Evolutionary conservation across 2,113 vertebrate genomes (phyloP).

Genomic region (Sceloporus undulatus): DNA sequence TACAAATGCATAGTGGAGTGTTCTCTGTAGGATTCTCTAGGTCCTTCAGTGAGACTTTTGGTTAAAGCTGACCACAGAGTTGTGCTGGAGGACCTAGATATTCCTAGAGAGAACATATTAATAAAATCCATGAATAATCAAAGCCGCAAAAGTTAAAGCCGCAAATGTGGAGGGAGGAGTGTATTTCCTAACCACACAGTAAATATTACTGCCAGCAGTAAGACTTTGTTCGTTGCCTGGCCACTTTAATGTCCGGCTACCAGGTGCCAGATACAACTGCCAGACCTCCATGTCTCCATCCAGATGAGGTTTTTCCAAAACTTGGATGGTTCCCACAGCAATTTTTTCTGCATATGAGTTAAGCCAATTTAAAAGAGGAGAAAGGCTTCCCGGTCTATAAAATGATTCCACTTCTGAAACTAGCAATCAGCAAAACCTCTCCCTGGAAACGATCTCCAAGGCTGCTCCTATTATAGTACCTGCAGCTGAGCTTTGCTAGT

Average conservation of each 20-base stretch:
- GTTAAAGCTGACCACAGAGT: no score
- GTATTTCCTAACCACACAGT: constrained; percentile 27
- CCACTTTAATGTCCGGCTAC: constrained; percentile 4
- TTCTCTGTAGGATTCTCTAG: no score
- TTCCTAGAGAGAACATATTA: no score
- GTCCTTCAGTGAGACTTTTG: no score
- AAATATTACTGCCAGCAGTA: constrained; percentile 28
- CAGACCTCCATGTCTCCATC: constrained; percentile 51
- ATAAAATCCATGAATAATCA: no score
- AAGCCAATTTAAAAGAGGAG: constrained; percentile 20
- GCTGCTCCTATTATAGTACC: constrained; percentile 34
- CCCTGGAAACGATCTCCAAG: constrained; percentile 52
- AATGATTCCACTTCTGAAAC: constrained; percentile 44
- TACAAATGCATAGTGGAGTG: no score
- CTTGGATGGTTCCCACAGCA: neutral
- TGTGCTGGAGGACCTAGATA: no score
- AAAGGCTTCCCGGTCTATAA: constrained; percentile 8
- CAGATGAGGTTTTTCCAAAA: constrained; percentile 57
- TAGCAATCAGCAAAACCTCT: constrained; percentile 52
- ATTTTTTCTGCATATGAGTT: neutral
- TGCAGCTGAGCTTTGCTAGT: constrained; percentile 33
- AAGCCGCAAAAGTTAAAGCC: no score
- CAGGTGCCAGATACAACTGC: constrained; percentile 38
- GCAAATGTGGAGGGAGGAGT: no score
- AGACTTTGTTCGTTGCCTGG: constrained; percentile 41